Evolutionary conservation across 2,888 invertebrate species (phyloP).

Genomic region (Leptinotarsa tumamoca): DNA sequence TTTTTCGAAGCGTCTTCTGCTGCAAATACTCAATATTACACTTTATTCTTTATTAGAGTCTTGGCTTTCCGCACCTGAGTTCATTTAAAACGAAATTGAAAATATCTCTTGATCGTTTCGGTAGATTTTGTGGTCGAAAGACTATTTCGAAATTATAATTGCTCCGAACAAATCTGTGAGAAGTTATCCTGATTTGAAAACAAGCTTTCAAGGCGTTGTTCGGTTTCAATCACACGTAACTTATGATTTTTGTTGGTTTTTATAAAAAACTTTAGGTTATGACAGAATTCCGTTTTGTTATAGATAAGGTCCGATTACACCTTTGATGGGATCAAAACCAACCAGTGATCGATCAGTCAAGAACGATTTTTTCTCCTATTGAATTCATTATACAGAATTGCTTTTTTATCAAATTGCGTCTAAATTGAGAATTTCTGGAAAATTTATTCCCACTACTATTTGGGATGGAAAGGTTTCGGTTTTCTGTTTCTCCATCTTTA

Average conservation of each 20-base stretch:
- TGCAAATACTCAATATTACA: constrained; percentile 27
- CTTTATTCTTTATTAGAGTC: constrained; percentile 25
- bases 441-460: too few relatives aligned
- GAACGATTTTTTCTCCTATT: too few relatives aligned
- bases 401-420: too few relatives aligned
- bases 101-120: constrained; percentile 20
- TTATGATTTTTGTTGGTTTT: background rate
- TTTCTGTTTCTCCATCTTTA: too few relatives aligned
- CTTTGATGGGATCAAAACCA: too few relatives aligned
- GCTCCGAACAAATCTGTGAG: constrained; percentile 4
- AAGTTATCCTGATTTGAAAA: background rate
- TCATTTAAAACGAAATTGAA: constrained; percentile 25
- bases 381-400: too few relatives aligned
- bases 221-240: background rate
- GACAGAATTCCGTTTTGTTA: too few relatives aligned
- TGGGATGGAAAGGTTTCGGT: too few relatives aligned
- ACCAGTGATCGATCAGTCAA: too few relatives aligned
- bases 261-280: too few relatives aligned
- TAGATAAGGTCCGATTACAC: too few relatives aligned
- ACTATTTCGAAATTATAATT: constrained; percentile 8
- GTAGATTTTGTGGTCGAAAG: constrained; percentile 11
- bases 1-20: constrained; percentile 29
- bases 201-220: background rate
- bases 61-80: constrained; percentile 31
- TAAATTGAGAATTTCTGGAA: too few relatives aligned